Evolutionary conservation across 2,113 vertebrate genomes (phyloP).

Genomic region (Aix galericulata): DNA sequence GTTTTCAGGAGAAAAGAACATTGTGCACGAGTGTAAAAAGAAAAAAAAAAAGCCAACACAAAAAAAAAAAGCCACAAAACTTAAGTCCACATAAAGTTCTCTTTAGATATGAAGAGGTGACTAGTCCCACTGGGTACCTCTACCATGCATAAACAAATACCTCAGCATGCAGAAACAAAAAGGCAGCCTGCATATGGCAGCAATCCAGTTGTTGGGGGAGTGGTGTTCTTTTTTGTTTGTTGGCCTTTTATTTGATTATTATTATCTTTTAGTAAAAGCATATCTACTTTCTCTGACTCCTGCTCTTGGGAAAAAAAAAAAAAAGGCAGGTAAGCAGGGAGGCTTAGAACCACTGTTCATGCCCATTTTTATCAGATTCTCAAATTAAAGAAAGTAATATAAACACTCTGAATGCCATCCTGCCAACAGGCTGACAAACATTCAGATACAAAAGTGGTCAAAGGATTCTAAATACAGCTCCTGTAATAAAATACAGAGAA

Average conservation of each 20-base stretch:
- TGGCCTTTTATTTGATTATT: too few relatives aligned
- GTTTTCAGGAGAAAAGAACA: slow-evolving; percentile 69
- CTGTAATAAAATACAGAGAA: not conserved
- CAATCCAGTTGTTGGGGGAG: slow-evolving; percentile 41
- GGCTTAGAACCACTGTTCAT: not conserved
- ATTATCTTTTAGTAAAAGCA: slow-evolving; percentile 14
- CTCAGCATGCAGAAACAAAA: slow-evolving; percentile 75
- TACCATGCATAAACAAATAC: slow-evolving; percentile 63
- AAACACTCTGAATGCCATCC: not conserved
- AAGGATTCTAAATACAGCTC: not conserved
- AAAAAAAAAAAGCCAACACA: not conserved
- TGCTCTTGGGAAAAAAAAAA: slow-evolving; percentile 23
- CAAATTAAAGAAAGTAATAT: not conserved
- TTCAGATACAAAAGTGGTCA: not conserved
- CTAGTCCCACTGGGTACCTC: slow-evolving; percentile 51
- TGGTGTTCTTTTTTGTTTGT: slow-evolving; percentile 41
- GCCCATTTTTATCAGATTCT: slow-evolving; percentile 23
- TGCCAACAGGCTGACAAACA: not conserved
- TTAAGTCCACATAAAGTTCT: slow-evolving; percentile 72
- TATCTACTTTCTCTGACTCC: slow-evolving; percentile 50
- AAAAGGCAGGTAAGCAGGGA: slow-evolving; percentile 34
- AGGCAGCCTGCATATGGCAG: slow-evolving; percentile 62
- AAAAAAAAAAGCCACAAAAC: not conserved
- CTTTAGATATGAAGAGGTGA: slow-evolving; percentile 71
- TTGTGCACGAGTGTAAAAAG: slow-evolving; percentile 52